Evolutionary conservation across 1,140 invertebrate genomes (phyloP), one percentile per base, ranked within the genome.

Genomic region (Magallana gigas): DNA sequence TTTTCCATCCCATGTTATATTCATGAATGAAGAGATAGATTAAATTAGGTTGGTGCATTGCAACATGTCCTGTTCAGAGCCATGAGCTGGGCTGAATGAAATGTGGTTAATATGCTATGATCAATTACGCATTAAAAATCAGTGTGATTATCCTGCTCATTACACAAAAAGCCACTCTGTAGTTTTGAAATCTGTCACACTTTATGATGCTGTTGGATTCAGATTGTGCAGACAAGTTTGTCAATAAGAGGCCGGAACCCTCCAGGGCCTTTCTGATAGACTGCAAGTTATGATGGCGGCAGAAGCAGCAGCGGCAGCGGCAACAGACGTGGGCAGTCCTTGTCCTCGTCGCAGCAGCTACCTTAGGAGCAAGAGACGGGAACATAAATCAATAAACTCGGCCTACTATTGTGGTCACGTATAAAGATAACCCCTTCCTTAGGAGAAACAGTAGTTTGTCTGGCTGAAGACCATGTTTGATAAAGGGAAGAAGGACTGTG

Each of bases 321-420:
- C 60, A 64, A 29, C 23, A 76, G 23, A 76, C 68, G 68, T 76
- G 23, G 23, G 68, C 23, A 7, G 23, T 76, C 23, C 23, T 48
- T 29, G 68, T 76, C 68, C 68, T 76, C 23, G 36, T 48, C 36
- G 68, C 36, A 18, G 23, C 68, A 76, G 68, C 68, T 76, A 76
- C 68, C 68, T 71, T 71, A 18, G 7, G 64, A 71, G 64, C 64
- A 71, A 23, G 64, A 71, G 23, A 29, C 23, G 68, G 18, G 8
- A 29, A 76, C 29, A 11, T 76, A 76, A 76, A 76, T 76, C 68
- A 76, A 76, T 76, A 76, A 76, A 29, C 68, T 76, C 68, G 18
- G 18, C 68, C 23, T 29, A 29, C 68, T 36, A 29, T 76, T 76
- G 68, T 76, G 68, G 68, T 76, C 68, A 76, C 68, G 36, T 76